Conservation (phyloP, 1,140 invertebrate species). For the Trachymyrmex cornetzi region DNA sequence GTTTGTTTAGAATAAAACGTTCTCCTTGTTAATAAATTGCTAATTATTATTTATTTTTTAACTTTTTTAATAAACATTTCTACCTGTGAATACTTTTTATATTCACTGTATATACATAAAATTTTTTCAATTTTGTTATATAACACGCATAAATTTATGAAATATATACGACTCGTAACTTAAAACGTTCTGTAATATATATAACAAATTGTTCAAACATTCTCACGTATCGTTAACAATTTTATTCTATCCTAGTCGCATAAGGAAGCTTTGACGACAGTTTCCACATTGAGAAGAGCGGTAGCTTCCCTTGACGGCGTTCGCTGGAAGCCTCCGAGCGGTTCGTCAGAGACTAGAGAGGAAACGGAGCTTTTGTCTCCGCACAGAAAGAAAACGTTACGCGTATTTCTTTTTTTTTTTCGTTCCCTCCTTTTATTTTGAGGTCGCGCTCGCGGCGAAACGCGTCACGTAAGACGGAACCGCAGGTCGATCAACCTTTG, state of each 20-base stretch:
- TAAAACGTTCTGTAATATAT: not conserved
- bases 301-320: constrained; percentile 44
- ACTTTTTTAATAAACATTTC: too few species aligned
- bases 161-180: not conserved
- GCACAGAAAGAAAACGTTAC: constrained; percentile 46
- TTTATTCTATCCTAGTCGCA: constrained; percentile 22
- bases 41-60: too few species aligned
- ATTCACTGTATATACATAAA: too few species aligned
- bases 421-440: constrained; percentile 35
- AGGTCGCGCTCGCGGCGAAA: constrained; percentile 47
- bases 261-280: constrained; percentile 15
- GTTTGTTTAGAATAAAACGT: too few species aligned
- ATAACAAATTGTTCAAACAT: constrained; percentile 7
- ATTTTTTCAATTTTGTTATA: not conserved
- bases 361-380: constrained; percentile 57
- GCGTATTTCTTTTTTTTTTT: constrained; percentile 57
- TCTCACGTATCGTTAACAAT: constrained; percentile 36
- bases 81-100: too few species aligned
- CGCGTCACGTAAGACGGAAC: constrained; percentile 53
- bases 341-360: constrained; percentile 40
- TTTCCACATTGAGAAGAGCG: constrained; percentile 28
- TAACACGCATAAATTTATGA: not conserved
- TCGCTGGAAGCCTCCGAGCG: constrained; percentile 21
- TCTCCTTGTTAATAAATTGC: too few species aligned
- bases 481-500: constrained; percentile 66